Percentiles rank a stretch among this genome's conserved stretches.
These are phyloP conservation scores for Platygyra sinensis DNA, from an alignment of 64 coral and sea anemone species.

Conservation along the genomic window DNA sequence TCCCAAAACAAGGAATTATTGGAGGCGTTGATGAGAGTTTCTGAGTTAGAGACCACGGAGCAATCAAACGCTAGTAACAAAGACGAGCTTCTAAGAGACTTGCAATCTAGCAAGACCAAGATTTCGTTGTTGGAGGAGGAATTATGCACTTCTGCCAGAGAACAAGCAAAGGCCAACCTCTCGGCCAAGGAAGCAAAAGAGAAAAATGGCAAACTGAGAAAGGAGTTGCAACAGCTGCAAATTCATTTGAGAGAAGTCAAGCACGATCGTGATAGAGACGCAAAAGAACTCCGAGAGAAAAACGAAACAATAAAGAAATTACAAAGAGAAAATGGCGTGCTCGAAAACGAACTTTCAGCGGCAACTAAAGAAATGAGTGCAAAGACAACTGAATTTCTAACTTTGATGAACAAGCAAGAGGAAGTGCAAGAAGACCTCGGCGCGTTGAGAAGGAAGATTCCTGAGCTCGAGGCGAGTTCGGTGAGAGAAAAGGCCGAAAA, in stretches of 20 bases:
- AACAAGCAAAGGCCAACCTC: slow-evolving; percentile 1
- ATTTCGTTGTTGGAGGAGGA: slow-evolving; percentile 6
- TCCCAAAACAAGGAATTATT: slow-evolving; percentile 7
- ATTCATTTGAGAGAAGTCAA: slow-evolving; percentile 1
- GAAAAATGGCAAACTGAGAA: slow-evolving; percentile 11
- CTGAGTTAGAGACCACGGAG: slow-evolving; percentile 10
- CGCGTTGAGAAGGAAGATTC: neutral
- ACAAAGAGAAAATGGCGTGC: slow-evolving; percentile 15
- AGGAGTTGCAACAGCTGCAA: slow-evolving; percentile 25
- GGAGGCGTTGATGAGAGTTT: neutral
- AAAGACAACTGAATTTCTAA: slow-evolving; percentile 8
- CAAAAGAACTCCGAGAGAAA: slow-evolving; percentile 28
- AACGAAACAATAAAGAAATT: slow-evolving; percentile 8
- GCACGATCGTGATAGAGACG: slow-evolving; percentile 5
- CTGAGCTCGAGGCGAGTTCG: slow-evolving; percentile 11
- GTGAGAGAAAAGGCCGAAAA: slow-evolving; percentile 27
- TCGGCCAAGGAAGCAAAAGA: slow-evolving; percentile 1
- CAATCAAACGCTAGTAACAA: slow-evolving; percentile 18
- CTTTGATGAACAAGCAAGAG: slow-evolving; percentile 20
- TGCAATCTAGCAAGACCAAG: slow-evolving; percentile 29
- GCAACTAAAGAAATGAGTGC: slow-evolving; percentile 12
- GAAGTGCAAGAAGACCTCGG: slow-evolving; percentile 8
- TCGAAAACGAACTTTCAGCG: slow-evolving; percentile 26
- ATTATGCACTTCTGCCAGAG: slow-evolving; percentile 10
- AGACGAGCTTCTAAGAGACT: slow-evolving; percentile 6